Evolutionary conservation across 2,113 vertebrate genomes (phyloP).

Genomic region (Alaudala cheleensis): DNA sequence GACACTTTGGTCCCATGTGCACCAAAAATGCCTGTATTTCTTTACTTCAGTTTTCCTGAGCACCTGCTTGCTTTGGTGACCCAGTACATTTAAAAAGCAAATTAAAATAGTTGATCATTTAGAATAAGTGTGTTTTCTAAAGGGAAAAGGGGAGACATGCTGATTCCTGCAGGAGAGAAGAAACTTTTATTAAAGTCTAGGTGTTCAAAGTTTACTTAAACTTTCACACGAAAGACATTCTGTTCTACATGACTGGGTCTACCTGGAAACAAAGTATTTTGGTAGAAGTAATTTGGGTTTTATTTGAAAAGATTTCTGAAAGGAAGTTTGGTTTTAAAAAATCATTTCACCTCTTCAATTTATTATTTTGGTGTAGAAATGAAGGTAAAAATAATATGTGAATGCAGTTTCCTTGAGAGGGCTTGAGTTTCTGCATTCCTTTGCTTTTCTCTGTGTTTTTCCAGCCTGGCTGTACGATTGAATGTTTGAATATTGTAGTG

Average conservation of each 20-base stretch:
- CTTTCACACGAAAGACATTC: background rate
- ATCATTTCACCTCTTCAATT: background rate
- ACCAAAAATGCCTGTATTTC: background rate
- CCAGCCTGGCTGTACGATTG: background rate
- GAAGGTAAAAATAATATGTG: slow-evolving; percentile 34
- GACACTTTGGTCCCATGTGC: background rate
- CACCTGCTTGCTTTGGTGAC: background rate
- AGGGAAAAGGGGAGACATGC: background rate
- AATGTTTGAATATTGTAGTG: slow-evolving; percentile 23
- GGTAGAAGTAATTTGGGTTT: background rate
- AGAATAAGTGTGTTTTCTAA: background rate
- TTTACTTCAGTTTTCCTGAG: background rate
- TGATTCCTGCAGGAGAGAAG: background rate
- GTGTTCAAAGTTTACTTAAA: background rate
- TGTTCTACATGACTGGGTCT: background rate
- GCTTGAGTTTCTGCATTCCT: slow-evolving; percentile 40
- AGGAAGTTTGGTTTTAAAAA: background rate
- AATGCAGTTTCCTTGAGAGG: slow-evolving; percentile 7
- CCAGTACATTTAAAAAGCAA: background rate
- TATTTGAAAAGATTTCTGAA: slow-evolving; percentile 36
- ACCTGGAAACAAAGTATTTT: background rate
- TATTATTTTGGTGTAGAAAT: background rate
- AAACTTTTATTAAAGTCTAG: background rate
- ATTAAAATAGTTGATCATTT: background rate
- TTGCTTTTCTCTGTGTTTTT: slow-evolving; percentile 38